Conservation (phyloP, 2,797 vertebrate species). For the Crocidura indochinensis region DNA sequence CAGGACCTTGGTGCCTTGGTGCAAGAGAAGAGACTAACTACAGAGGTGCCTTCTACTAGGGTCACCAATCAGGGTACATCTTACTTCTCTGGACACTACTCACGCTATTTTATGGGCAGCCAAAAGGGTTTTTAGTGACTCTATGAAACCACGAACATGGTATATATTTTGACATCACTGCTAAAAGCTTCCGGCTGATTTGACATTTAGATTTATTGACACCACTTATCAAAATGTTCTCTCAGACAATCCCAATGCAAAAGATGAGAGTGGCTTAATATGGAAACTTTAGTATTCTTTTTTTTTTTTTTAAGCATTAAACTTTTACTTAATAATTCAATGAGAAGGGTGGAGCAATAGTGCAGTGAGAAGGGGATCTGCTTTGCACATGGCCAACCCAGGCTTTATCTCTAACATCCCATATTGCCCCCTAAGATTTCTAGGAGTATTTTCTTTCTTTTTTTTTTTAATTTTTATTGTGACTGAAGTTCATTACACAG, state of each 20-base stretch:
- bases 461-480: too few species aligned
- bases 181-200: constrained; percentile 4
- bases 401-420: too few species aligned
- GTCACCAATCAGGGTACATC: constrained; percentile 12
- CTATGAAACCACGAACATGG: not conserved
- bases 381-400: too few species aligned
- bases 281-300: not conserved
- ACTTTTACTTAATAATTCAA: too few species aligned
- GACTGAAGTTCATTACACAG: too few species aligned
- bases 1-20: not conserved
- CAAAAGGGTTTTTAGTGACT: constrained; percentile 45
- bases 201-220: constrained; percentile 33
- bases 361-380: too few species aligned
- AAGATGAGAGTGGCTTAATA: not conserved
- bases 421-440: too few species aligned
- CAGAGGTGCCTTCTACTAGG: constrained; percentile 30
- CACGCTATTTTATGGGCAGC: constrained; percentile 8
- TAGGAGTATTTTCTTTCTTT: too few species aligned
- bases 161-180: not conserved
- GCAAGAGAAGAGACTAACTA: constrained; percentile 62
- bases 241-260: constrained; percentile 24
- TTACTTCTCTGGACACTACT: constrained; percentile 54
- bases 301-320: not conserved
- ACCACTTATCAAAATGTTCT: constrained; percentile 51
- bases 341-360: too few species aligned